A percentile compares a stretch with the other conserved stretches of the same genome.
phyloP scores from a whole-genome alignment of 2,888 invertebrate genomes.

The Patella pellucida region DNA sequence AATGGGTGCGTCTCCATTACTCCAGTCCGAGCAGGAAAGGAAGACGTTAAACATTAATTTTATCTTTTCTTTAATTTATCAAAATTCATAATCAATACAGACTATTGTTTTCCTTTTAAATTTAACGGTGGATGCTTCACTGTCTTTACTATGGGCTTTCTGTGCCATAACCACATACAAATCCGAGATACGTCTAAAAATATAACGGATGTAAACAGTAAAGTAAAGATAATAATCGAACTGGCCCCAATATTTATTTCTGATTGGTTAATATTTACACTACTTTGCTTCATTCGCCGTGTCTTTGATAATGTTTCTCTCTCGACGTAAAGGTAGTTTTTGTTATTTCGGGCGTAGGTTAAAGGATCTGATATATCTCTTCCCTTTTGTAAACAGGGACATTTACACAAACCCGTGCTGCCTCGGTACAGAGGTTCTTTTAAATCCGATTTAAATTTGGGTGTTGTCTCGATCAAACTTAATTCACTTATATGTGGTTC shows the following conservation, averaged over 20 bases:
- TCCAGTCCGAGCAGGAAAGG: too few species aligned
- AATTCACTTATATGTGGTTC: not conserved
- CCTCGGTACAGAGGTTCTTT: not conserved
- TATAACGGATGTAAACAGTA: not conserved
- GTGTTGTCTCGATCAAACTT: not conserved
- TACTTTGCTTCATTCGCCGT: not conserved
- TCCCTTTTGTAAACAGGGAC: not conserved
- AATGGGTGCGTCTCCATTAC: too few species aligned
- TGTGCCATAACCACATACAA: not conserved
- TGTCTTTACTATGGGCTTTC: too few species aligned
- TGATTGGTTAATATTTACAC: not conserved
- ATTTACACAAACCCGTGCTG: not conserved
- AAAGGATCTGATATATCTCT: too few species aligned
- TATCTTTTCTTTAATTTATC: too few species aligned
- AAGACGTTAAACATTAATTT: too few species aligned
- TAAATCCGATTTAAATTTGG: not conserved
- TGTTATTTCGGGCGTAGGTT: too few species aligned
- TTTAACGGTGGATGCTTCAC: too few species aligned
- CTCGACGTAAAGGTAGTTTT: not conserved
- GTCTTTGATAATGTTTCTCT: not conserved
- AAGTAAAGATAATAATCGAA: not conserved
- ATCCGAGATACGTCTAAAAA: not conserved
- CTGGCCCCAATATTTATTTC: not conserved
- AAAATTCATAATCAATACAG: too few species aligned
- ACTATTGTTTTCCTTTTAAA: too few species aligned